Conservation (phyloP, 2,888 invertebrate genomes). For the Andricus quercusramuli region DNA sequence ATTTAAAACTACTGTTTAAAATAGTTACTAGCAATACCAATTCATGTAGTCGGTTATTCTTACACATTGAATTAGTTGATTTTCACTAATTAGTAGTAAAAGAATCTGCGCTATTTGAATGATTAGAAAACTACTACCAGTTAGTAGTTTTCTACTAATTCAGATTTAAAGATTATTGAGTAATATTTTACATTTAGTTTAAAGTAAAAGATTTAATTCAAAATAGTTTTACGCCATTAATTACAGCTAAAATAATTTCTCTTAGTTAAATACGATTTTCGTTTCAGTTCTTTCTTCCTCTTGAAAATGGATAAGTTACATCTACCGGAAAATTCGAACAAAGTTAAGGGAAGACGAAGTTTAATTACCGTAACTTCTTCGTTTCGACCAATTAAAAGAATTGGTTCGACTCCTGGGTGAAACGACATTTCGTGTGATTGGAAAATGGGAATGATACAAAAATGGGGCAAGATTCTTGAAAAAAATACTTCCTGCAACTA, state of each 20-base stretch:
- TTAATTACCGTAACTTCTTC: conserved; percentile 59
- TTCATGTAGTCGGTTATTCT: too few species aligned
- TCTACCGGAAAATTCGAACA: conserved; percentile 51
- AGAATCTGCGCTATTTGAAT: too few species aligned
- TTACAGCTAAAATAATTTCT: not conserved
- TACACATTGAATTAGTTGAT: too few species aligned
- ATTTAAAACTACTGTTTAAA: too few species aligned
- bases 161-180: too few species aligned
- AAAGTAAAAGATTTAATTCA: not conserved
- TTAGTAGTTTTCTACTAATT: too few species aligned
- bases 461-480: conserved; percentile 15
- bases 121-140: too few species aligned
- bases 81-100: too few species aligned
- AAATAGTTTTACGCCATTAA: not conserved
- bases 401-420: not conserved
- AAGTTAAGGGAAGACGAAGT: conserved; percentile 49
- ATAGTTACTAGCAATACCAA: too few species aligned
- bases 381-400: conserved; percentile 55
- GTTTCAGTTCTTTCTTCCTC: conserved; percentile 46
- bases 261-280: not conserved
- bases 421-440: not conserved
- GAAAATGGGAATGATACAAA: conserved; percentile 2
- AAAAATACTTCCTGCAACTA: not conserved
- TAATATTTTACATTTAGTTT: not conserved
- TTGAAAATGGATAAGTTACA: conserved; percentile 44